Evolutionary conservation across 2,888 invertebrate species (phyloP), one percentile per base, ranked within the genome.

Genomic region (Trachelus stipa): DNA sequence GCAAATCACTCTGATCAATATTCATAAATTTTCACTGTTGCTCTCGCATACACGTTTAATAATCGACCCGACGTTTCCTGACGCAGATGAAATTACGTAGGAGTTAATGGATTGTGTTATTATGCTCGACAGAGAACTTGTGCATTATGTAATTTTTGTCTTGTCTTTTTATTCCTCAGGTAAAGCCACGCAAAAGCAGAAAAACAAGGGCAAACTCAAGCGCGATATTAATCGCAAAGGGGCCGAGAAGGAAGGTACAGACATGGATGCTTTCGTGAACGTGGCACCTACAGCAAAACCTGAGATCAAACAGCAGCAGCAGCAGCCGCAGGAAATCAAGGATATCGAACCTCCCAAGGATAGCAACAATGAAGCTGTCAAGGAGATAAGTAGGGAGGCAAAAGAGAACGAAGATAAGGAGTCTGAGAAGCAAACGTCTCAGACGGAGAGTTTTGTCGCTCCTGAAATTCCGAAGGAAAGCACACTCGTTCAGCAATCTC

Each of bases 161-260:
- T 56, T 23, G 2, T 56, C 56, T 9, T 2, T 23, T 23, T 56
- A 23, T 56, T 56, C 56, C 2, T 15, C 23, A 91, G 91, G 90
- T 84, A 91, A 91, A 84, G 86, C 86, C 73, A 87, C 92, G 81
- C 91, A 92, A 69, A 93, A 93, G 83, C 89, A 92, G 30, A 93
- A 92, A 82, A 93, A 90, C 81, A 93, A 92, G 81, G 90, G 90
- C 33, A 92, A 92, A 78, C 83, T 87, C 82, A 93, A 93, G 88
- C 92, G 92, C 80, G 93, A 94, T 80, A 86, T 93, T 34, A 94
- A 93, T 85, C 91, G 92, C 79, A 93, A 93, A 85, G 93, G 94
- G 80, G 93, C 93, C 73, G 93, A 92, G 83, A 94, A 94, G 87
- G 94, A 94, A 86, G 94, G 93, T 81, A 93, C 93, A 35, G 94